Evolutionary conservation across 2,113 vertebrate genomes (phyloP), one percentile per base, ranked within the genome.

Genomic region (Charina bottae): DNA sequence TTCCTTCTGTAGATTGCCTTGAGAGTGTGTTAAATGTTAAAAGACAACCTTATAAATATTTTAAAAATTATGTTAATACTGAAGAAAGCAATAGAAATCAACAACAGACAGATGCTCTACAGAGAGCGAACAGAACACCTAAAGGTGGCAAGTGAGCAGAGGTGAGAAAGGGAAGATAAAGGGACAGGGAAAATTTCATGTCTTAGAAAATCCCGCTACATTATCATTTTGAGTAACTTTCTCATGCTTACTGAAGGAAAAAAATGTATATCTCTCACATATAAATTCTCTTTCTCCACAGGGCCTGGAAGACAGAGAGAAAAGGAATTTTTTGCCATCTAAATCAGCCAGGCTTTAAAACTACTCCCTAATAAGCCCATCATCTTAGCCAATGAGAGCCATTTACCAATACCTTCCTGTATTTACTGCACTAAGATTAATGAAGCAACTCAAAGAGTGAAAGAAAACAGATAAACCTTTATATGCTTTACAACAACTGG

Each of bases 401-500:
- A 17, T 11, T 1, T 4, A 89, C 10, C 88, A 55, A 85, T 87
- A 84, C 59, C 0, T 13, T 0, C 0, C 12, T 60, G 28, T 90
- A 28, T 56, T 89, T 56, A 68, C 56, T 64, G 60, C 6, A 0
- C 33, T 7, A n/a, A 89, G 84, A 93, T 84, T 64, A 78, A 94
- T 49, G 83, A 2, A 87, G 60, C 88, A 92, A 0, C 55, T 13
- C 84, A 62, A 68, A 72, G 60, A 1, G 89, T 91, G 85, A 3
- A 83, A 1, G 23, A 17, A 53, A 90, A 83, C 83, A 0, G 94
- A 92, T 92, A 94, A 89, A 94, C 60, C 91, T 54, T 94, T 95
- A 89, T 90, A 93, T 92, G 94, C 93, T 37, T 91, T 33, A 93
- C 93, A 19, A 91, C 86, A 17, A 87, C 59, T 87, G 92, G 88